Conservation (phyloP, 2,888 invertebrate genomes). For the Epinotia ramella region DNA sequence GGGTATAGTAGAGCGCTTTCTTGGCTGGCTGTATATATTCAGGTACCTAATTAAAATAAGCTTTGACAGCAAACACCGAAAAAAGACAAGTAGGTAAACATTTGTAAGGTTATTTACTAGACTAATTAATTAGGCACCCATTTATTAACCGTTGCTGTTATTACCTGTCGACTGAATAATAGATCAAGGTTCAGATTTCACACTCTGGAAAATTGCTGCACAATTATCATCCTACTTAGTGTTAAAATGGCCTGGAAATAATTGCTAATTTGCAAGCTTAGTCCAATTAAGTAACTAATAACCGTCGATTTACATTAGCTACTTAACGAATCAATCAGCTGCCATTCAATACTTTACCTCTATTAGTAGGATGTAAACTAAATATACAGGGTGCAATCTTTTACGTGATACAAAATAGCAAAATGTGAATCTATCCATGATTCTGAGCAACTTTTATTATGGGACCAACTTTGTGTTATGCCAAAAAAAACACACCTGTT, state of each 20-base stretch:
- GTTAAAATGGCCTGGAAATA: slow-evolving; percentile 22
- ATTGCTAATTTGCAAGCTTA: slow-evolving; percentile 26
- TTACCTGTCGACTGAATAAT: slow-evolving; percentile 2
- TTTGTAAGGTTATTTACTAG: not conserved
- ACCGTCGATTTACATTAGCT: slow-evolving; percentile 21
- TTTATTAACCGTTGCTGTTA: not conserved
- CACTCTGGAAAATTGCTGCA: slow-evolving; percentile 24
- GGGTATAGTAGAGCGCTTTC: too few relatives aligned
- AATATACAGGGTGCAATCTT: too few relatives aligned
- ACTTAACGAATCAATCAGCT: slow-evolving; percentile 15
- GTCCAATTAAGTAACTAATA: slow-evolving; percentile 4
- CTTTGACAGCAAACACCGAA: too few relatives aligned
- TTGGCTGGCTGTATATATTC: too few relatives aligned
- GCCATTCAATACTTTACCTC: not conserved
- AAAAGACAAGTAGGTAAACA: not conserved
- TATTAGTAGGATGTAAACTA: too few relatives aligned
- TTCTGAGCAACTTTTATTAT: too few relatives aligned
- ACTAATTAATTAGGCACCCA: slow-evolving; percentile 8
- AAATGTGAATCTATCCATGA: too few relatives aligned
- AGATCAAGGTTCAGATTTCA: slow-evolving; percentile 26
- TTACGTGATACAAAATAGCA: too few relatives aligned
- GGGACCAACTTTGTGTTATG: too few relatives aligned
- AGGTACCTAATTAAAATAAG: too few relatives aligned
- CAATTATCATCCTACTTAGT: slow-evolving; percentile 19
- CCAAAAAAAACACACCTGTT: too few relatives aligned